Percentiles rank a stretch among this genome's conserved stretches.
phyloP scores from a whole-genome alignment of 2,888 invertebrate genomes.

The Bimastos eiseni region DNA sequence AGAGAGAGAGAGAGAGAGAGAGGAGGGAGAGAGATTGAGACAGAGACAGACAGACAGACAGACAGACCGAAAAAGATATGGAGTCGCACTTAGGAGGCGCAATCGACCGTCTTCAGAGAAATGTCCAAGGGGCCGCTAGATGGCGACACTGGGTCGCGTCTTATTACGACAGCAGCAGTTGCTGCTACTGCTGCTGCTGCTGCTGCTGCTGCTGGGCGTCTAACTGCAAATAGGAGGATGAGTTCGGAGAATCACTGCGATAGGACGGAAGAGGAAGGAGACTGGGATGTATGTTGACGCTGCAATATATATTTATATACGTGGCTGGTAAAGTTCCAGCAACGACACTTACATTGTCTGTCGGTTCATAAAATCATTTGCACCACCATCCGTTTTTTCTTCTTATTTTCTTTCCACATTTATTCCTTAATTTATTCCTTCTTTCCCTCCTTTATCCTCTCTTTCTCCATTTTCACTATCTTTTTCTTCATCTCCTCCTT shows the following conservation, averaged over 20 bases:
- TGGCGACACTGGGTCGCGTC: neutral
- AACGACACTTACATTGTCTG: neutral
- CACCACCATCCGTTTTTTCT: neutral
- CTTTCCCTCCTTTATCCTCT: no score
- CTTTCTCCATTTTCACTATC: no score
- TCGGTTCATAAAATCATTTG: neutral
- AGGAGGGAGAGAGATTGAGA: no score
- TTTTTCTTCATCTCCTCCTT: neutral
- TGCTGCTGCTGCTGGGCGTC: neutral
- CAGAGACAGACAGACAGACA: no score
- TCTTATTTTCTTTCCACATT: neutral
- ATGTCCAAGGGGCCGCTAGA: neutral
- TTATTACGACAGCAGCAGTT: neutral
- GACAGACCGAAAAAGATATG: neutral
- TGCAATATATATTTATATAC: neutral
- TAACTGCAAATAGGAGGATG: neutral
- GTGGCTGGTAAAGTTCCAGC: neutral
- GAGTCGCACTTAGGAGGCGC: neutral
- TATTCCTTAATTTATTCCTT: no score
- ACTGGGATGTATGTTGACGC: neutral
- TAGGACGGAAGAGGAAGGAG: neutral
- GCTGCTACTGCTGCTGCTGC: neutral
- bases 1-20: neutral
- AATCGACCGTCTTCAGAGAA: neutral
- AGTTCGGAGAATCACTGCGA: neutral